Percentiles rank a stretch among this genome's conserved stretches.
These are phyloP conservation scores for Athripsodes cinereus DNA, from an alignment of 2,888 invertebrate genomes.

Conservation along the genomic window DNA sequence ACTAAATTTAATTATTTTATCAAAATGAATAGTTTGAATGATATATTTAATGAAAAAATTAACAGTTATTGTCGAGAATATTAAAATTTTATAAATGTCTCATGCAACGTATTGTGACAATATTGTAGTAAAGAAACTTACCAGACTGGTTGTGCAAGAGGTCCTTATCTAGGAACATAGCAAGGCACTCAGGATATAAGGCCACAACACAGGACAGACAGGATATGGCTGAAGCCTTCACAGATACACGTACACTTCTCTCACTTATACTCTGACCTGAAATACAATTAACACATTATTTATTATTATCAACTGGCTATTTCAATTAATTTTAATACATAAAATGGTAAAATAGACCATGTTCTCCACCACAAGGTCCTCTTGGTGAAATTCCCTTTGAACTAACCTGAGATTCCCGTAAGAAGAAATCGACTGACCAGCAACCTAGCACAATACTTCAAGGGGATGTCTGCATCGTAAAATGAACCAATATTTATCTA, in stretches of 20 bases:
- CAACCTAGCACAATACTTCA: conserved; percentile 67
- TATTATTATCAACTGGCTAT: background rate
- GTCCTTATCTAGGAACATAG: conserved; percentile 58
- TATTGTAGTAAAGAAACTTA: conserved; percentile 1
- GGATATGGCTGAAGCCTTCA: conserved; percentile 79
- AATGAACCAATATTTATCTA: conserved; percentile 62
- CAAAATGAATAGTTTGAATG: too few species aligned
- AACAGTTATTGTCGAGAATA: too few species aligned
- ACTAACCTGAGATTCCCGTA: conserved; percentile 48
- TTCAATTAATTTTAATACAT: too few species aligned
- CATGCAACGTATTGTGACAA: background rate
- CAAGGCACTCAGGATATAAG: conserved; percentile 67
- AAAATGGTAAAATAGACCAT: too few species aligned
- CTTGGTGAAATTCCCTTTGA: too few species aligned
- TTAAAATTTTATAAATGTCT: too few species aligned
- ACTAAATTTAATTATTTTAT: too few species aligned
- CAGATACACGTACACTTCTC: conserved; percentile 75
- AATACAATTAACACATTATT: background rate
- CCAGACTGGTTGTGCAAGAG: conserved; percentile 31
- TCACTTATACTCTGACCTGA: conserved; percentile 62
- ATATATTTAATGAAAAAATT: too few species aligned
- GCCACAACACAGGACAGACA: conserved; percentile 72
- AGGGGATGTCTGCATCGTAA: conserved; percentile 56
- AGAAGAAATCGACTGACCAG: conserved; percentile 69
- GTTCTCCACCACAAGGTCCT: too few species aligned